Evolutionary conservation across 2,888 invertebrate genomes (phyloP).

Genomic region (Acanthosepion esculentum): DNA sequence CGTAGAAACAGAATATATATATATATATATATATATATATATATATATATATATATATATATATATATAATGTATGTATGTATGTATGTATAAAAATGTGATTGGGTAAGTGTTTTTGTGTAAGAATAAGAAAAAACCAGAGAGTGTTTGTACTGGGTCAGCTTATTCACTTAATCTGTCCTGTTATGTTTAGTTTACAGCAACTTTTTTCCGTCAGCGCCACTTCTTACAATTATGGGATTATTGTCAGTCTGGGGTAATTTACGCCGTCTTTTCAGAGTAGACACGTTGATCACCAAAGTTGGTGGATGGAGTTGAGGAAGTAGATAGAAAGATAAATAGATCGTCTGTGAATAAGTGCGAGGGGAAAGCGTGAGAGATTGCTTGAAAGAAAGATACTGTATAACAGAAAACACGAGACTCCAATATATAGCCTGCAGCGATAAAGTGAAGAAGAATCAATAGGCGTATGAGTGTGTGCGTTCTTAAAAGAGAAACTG

Average conservation of each 20-base stretch:
- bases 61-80: not conserved
- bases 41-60: not conserved
- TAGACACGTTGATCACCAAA: not conserved
- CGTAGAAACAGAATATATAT: too few species aligned
- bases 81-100: not conserved
- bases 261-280: not conserved
- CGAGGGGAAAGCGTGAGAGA: too few species aligned
- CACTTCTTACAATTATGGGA: not conserved
- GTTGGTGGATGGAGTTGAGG: not conserved
- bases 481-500: too few species aligned
- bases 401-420: too few species aligned
- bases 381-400: too few species aligned
- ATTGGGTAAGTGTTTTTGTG: not conserved
- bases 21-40: too few species aligned
- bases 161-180: slow-evolving; percentile 3
- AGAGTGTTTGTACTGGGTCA: slow-evolving; percentile 11
- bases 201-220: not conserved
- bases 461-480: too few species aligned
- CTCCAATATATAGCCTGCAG: too few species aligned
- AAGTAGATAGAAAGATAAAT: not conserved
- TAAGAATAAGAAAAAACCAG: not conserved
- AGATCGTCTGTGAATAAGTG: not conserved
- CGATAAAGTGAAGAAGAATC: too few species aligned
- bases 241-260: not conserved
- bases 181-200: slow-evolving; percentile 33